These are phyloP conservation scores for Diglossa cyanea DNA, from an alignment of 2,797 vertebrate species.

Conservation along the genomic window DNA sequence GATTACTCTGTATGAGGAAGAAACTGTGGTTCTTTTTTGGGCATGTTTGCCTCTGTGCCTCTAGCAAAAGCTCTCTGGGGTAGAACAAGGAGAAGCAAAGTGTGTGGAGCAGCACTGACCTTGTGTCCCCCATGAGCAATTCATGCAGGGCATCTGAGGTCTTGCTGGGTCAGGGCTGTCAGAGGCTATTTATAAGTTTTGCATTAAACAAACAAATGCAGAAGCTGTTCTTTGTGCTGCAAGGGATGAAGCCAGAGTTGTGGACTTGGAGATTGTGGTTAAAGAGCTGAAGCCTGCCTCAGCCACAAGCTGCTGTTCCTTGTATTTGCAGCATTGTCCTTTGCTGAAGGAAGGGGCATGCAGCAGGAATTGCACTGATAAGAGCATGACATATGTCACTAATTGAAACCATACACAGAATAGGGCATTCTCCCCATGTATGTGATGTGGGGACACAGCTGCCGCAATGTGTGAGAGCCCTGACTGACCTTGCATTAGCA, in stretches of 20 bases:
- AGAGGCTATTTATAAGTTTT: not conserved
- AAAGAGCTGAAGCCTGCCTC: not conserved
- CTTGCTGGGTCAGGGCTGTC: not conserved
- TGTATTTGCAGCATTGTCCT: not conserved
- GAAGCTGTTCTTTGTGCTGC: not conserved
- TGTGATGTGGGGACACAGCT: not conserved
- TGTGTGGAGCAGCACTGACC: not conserved
- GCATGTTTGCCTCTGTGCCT: not conserved
- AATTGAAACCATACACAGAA: not conserved
- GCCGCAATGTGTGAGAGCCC: not conserved
- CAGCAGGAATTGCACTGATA: not conserved
- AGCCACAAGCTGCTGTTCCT: not conserved
- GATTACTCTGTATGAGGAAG: not conserved
- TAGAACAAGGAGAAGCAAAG: not conserved
- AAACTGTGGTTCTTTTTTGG: not conserved
- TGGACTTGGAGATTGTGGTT: fast-evolving
- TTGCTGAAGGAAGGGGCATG: not conserved
- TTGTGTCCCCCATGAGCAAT: not conserved
- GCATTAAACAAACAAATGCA: not conserved
- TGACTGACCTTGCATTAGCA: not conserved
- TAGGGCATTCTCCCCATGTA: fast-evolving
- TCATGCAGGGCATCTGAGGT: not conserved
- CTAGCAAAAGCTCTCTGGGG: not conserved
- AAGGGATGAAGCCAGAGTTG: not conserved
- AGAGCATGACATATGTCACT: not conserved